Base-by-base conservation (phyloP, 2,113 vertebrate genomes). In the Mobula birostris region DNA sequence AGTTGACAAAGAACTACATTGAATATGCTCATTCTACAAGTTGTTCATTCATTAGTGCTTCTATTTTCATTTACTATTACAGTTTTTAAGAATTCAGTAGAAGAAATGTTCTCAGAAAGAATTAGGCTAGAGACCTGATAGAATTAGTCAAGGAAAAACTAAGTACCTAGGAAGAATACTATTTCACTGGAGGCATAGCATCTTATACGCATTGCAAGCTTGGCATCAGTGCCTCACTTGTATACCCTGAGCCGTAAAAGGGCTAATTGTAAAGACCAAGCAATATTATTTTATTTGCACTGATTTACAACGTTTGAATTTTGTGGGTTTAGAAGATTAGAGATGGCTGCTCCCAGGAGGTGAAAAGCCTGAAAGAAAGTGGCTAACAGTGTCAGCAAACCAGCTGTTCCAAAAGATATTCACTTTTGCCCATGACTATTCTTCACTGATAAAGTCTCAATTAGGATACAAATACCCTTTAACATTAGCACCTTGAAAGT, bases 401-500 rank as follows among this genome's bases (percentile, higher is more conserved):
- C 19, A 24, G 1, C 72, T 24, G 19, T 5, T 6, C 72, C 0
- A 24, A 19, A 74, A 74, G 72, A 74, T 74, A 74, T 74, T 74
- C 21, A 74, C 21, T 5, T 74, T 19, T 74, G 72, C 72, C 72
- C 70, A 2, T 24, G 72, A 21, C 72, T 74, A 74, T 19, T 74
- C 83, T 27, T 87, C 58, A 87, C 83, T 63, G 58, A 66, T 32
- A 88, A 88, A 88, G n/a, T 63, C 29, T 63, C 58, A 88, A 88
- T 85, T 85, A 79, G n/a, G 32, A 36, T 36, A 17, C 5, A 32
- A 36, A 79, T 27, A 88, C 29, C 83, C 0, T 11, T 61, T 61
- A 87, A 27, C 63, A 88, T 32, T 61, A 88, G 58, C 85, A 88
- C 63, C 58, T 63, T 66, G 15, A 87, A 27, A 63, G 14, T 14